phyloP scores from a whole-genome alignment of 2,113 vertebrate genomes.

The Bufo bufo region DNA sequence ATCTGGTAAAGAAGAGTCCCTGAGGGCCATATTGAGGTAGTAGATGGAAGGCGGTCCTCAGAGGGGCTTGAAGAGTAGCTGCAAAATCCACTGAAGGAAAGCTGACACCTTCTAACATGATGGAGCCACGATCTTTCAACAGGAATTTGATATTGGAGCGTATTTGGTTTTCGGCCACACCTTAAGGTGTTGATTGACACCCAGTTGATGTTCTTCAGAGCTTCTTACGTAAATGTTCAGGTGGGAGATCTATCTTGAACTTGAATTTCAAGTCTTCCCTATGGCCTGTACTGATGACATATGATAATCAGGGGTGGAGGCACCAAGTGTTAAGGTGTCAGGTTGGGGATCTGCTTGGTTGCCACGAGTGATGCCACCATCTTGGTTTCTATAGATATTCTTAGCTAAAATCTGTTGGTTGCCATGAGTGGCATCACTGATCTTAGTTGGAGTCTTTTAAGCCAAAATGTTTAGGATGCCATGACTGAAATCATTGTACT shows the following conservation, averaged over 20 bases:
- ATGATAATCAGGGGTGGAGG: background rate
- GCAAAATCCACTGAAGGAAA: no score
- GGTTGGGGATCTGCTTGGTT: background rate
- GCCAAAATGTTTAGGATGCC: no score
- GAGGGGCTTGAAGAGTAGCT: no score
- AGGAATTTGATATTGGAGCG: background rate
- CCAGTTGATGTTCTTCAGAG: background rate
- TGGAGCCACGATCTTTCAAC: background rate
- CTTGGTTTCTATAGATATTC: background rate
- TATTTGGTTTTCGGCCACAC: conserved; percentile 4
- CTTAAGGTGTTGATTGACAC: background rate
- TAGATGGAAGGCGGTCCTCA: background rate
- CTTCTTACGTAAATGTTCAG: background rate
- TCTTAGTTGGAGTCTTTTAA: no score
- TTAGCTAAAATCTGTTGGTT: background rate
- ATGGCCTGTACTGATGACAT: background rate
- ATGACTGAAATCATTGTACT: no score
- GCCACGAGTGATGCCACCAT: background rate
- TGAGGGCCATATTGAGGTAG: background rate
- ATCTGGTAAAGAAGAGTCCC: no score
- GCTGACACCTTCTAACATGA: background rate
- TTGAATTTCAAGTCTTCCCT: background rate
- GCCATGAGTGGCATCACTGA: no score
- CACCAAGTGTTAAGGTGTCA: background rate
- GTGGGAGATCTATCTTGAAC: background rate